These are phyloP conservation scores for Sphyrna mokarran DNA, from an alignment of 2,113 vertebrate species.

Conservation along the genomic window DNA sequence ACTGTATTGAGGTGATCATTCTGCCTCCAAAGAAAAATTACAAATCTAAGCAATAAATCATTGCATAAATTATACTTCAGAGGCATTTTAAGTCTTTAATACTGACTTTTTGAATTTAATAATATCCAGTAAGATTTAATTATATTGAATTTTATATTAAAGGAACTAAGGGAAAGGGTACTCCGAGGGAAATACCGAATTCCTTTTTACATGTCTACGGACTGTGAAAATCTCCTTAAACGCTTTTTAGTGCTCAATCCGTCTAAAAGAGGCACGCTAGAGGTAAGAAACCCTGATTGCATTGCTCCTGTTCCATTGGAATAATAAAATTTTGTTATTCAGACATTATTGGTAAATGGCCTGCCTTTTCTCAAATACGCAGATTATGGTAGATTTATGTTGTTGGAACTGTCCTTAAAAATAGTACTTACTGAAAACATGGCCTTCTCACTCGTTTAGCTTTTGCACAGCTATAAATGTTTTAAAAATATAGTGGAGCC, in stretches of 20 bases:
- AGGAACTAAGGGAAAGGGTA: conserved; percentile 94
- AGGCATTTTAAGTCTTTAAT: background rate
- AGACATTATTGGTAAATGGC: background rate
- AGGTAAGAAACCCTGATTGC: conserved; percentile 69
- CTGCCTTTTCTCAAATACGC: background rate
- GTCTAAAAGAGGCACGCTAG: conserved; percentile 89
- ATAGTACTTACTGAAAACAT: background rate
- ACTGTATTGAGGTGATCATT: background rate
- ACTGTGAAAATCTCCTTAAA: conserved; percentile 98
- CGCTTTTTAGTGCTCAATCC: conserved; percentile 98
- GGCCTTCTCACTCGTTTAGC: background rate
- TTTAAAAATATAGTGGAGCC: background rate
- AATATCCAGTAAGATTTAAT: background rate
- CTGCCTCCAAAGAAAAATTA: background rate
- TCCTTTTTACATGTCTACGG: conserved; percentile 99
- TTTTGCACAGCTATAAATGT: background rate
- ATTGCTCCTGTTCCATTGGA: conserved; percentile 37
- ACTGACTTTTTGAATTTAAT: background rate
- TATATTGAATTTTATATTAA: conserved; percentile 25
- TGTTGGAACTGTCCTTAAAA: background rate
- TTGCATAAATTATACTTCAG: background rate
- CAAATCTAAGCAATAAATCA: background rate
- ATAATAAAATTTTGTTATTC: background rate
- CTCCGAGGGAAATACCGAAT: conserved; percentile 95
- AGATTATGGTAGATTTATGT: background rate